Conservation (phyloP, 2,888 invertebrate genomes). For the Amphipoea oculea region DNA sequence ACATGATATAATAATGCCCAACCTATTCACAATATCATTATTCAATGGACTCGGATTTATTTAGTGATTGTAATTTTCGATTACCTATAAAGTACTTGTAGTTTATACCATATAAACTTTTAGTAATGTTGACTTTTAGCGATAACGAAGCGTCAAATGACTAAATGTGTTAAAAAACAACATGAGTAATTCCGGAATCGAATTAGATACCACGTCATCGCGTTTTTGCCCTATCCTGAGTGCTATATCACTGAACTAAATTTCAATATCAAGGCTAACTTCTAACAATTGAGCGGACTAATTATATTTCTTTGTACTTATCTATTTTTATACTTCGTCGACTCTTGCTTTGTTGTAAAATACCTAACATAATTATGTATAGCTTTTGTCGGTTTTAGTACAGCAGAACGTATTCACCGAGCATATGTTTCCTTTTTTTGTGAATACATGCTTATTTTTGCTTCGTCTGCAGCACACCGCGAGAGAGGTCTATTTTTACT, state of each 20-base stretch:
- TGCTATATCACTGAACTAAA: conserved; percentile 35
- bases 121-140: not conserved
- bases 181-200: conserved; percentile 26
- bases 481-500: conserved; percentile 47
- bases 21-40: not conserved
- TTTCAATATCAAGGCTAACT: conserved; percentile 47
- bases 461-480: conserved; percentile 26
- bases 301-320: conserved; percentile 22
- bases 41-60: conserved; percentile 13
- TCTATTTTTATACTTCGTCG: conserved; percentile 13
- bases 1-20: not conserved
- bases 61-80: not conserved
- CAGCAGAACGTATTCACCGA: conserved; percentile 4
- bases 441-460: conserved; percentile 32
- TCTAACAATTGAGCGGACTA: conserved; percentile 7
- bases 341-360: conserved; percentile 23
- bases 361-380: not conserved
- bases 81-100: not conserved
- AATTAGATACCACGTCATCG: conserved; percentile 19
- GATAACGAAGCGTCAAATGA: conserved; percentile 20
- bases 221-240: conserved; percentile 41
- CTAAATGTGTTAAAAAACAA: conserved; percentile 20
- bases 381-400: conserved; percentile 18
- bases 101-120: not conserved
- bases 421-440: conserved; percentile 33